phyloP scores from a whole-genome alignment of 1,140 invertebrate species.

The Caenorhabditis brenneri region DNA sequence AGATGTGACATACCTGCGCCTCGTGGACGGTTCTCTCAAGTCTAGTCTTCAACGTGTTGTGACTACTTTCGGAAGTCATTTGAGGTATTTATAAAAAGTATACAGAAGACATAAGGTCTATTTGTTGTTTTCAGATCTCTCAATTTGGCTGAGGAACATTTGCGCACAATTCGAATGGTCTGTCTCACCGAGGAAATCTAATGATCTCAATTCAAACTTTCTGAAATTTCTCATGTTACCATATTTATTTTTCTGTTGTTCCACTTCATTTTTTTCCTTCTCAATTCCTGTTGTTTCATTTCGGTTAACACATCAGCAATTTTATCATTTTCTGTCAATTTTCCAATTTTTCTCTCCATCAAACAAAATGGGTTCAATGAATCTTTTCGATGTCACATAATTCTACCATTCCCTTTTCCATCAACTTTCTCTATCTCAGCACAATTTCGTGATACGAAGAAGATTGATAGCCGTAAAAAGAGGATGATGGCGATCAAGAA shows the following conservation, averaged over 20 bases:
- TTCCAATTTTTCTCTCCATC: background rate
- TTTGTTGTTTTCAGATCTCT: slow-evolving; percentile 7
- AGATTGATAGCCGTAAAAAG: background rate
- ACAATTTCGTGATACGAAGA: background rate
- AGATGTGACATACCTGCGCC: slow-evolving; percentile 32
- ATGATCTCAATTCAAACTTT: background rate
- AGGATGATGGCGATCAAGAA: background rate
- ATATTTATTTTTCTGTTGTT: background rate
- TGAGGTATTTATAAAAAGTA: background rate
- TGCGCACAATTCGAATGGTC: background rate
- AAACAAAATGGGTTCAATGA: background rate
- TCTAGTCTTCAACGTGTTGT: slow-evolving; percentile 14
- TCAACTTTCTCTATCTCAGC: background rate
- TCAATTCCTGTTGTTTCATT: background rate
- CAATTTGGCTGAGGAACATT: slow-evolving; percentile 1
- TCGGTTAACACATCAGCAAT: no score
- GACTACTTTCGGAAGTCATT: slow-evolving; percentile 3
- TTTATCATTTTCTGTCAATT: background rate
- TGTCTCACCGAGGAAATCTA: background rate
- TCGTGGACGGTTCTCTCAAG: slow-evolving; percentile 4
- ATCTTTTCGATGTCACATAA: background rate
- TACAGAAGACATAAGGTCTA: background rate
- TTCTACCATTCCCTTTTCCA: background rate
- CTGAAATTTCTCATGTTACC: background rate
- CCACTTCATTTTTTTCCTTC: background rate